Percentiles rank a stretch among this genome's conserved stretches.
phyloP scores from a whole-genome alignment of 30 jellyfish, hydroid and myxozoan genomes.

The Hydractinia symbiolongicarpus region DNA sequence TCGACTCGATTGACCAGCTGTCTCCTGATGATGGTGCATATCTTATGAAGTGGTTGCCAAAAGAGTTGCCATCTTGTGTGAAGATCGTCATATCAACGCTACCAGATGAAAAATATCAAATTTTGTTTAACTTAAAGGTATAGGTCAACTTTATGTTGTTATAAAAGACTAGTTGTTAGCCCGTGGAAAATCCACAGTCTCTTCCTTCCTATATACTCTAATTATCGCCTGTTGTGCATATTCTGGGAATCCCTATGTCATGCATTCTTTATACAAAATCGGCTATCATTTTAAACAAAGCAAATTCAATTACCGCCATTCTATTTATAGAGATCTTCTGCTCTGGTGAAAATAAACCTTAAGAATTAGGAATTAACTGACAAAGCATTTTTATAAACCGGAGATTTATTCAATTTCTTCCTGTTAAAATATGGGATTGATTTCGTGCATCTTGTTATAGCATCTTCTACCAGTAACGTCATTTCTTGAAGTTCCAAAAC shows the following conservation, averaged over 20 bases:
- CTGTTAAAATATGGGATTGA: no score
- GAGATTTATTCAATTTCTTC: no score
- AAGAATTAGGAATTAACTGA: no score
- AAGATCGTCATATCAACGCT: slow-evolving; percentile 59
- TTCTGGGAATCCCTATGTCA: no score
- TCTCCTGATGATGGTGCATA: slow-evolving; percentile 71
- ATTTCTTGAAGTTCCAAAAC: slow-evolving; percentile 61
- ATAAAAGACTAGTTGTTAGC: no score
- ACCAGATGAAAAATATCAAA: slow-evolving; percentile 64
- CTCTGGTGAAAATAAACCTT: background rate
- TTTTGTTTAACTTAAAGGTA: slow-evolving; percentile 60
- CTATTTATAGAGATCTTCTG: background rate
- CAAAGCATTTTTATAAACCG: no score
- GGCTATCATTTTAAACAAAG: background rate
- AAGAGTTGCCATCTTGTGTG: slow-evolving; percentile 27
- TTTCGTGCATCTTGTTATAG: slow-evolving; percentile 1
- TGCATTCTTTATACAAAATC: background rate
- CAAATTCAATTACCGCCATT: background rate
- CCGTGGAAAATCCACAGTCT: background rate
- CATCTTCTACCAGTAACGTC: slow-evolving; percentile 34
- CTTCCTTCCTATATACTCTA: background rate
- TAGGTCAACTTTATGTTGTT: background rate
- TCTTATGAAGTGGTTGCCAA: slow-evolving; percentile 81
- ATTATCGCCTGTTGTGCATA: no score
- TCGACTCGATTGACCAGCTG: slow-evolving; percentile 81